phyloP scores from a whole-genome alignment of 2,888 invertebrate genomes.

The Liposcelis brunnea region DNA sequence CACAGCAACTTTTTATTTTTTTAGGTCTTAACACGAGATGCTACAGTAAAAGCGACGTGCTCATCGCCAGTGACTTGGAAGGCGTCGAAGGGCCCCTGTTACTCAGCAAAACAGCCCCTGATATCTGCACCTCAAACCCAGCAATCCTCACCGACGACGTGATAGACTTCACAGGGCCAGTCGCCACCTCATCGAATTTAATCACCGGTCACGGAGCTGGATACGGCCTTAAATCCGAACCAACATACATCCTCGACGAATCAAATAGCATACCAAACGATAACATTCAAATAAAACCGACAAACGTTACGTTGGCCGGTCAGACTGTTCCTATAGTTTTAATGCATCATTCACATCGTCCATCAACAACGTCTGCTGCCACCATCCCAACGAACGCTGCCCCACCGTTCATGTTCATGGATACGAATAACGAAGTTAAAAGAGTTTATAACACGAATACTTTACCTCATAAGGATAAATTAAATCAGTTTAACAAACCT shows the following conservation, averaged over 20 bases:
- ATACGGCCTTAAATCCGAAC: neutral
- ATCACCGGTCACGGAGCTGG: neutral
- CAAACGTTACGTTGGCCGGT: constrained; percentile 22
- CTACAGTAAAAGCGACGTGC: constrained; percentile 8
- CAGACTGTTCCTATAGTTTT: constrained; percentile 30
- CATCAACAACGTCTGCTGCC: constrained; percentile 19
- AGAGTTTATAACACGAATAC: neutral
- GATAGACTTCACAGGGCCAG: constrained; percentile 1
- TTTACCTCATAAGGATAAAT: constrained; percentile 2
- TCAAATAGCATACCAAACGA: neutral
- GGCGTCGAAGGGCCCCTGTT: constrained; percentile 25
- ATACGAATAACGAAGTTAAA: constrained; percentile 9
- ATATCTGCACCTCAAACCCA: constrained; percentile 29
- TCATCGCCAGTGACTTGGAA: constrained; percentile 19
- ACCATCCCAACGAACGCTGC: constrained; percentile 18
- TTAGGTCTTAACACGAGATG: constrained; percentile 8
- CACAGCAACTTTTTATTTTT: constrained; percentile 5
- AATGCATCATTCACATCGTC: constrained; percentile 21
- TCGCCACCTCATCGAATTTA: neutral
- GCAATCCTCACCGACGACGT: constrained; percentile 11
- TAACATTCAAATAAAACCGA: neutral
- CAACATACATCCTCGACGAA: constrained; percentile 10
- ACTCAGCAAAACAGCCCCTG: constrained; percentile 29
- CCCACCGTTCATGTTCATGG: constrained; percentile 13
- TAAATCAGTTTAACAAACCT: neutral